Percentiles rank a stretch among this genome's conserved stretches.
Evolutionary conservation across 2,113 vertebrate species (phyloP).

Genomic region (Colaptes auratus): DNA sequence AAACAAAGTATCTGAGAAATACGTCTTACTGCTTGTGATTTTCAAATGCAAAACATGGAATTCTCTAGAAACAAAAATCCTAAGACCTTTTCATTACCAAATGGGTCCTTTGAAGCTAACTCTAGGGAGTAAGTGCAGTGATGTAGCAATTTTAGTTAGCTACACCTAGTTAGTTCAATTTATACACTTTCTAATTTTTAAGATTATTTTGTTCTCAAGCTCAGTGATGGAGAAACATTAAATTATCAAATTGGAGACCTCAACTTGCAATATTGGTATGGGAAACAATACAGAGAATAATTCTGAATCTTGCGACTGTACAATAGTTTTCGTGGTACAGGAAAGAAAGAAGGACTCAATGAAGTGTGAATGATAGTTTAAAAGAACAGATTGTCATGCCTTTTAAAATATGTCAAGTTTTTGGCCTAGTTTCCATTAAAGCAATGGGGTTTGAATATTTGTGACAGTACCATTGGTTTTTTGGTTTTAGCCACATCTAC

Average conservation of each 20-base stretch:
- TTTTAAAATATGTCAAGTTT: conserved; percentile 71
- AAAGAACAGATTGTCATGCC: conserved; percentile 65
- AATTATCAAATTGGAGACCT: background rate
- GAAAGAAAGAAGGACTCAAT: conserved; percentile 26
- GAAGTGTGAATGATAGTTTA: conserved; percentile 59
- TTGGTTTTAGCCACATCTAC: background rate
- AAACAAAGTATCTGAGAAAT: conserved; percentile 59
- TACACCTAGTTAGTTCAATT: background rate
- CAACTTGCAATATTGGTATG: background rate
- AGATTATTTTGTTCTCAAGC: background rate
- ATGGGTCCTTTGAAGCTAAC: background rate
- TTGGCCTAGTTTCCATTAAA: conserved; percentile 68
- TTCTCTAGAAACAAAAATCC: conserved; percentile 15
- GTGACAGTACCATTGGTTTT: background rate
- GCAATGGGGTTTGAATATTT: conserved; percentile 11
- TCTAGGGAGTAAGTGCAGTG: background rate
- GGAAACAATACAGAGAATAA: background rate
- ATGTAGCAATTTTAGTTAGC: background rate
- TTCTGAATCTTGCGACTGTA: conserved; percentile 3
- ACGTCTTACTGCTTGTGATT: conserved; percentile 23
- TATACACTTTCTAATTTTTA: background rate
- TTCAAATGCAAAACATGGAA: background rate
- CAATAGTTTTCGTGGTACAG: conserved; percentile 10
- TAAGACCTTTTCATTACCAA: background rate
- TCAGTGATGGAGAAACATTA: background rate